These are phyloP conservation scores for Istiophorus platypterus DNA, from an alignment of 2,113 vertebrate species.

Conservation along the genomic window DNA sequence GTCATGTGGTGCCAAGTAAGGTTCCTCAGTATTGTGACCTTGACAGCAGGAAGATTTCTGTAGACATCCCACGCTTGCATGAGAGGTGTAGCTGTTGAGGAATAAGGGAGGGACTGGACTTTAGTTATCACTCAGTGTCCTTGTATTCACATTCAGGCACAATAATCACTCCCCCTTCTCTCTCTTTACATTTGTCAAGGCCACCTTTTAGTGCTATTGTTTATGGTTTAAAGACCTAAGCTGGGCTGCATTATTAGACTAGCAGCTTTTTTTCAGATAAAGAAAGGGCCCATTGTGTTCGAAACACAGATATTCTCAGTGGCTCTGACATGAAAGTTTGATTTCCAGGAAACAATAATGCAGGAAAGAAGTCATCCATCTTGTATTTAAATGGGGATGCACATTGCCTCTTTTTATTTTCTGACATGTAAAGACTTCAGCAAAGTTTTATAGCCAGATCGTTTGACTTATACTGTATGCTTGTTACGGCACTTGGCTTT, in stretches of 20 bases:
- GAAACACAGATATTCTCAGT: constrained; percentile 40
- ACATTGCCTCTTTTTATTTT: constrained; percentile 23
- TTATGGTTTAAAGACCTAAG: constrained; percentile 63
- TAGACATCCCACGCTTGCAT: constrained; percentile 16
- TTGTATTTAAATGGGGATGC: constrained; percentile 53
- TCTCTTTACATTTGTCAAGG: constrained; percentile 60
- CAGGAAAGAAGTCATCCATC: constrained; percentile 58
- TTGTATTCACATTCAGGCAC: constrained; percentile 57
- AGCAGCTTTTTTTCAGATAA: constrained; percentile 57
- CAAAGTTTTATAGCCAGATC: constrained; percentile 42
- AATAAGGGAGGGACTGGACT: constrained; percentile 33
- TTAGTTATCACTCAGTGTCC: constrained; percentile 58
- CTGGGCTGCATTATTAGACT: constrained; percentile 60
- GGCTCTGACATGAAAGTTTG: constrained; percentile 49
- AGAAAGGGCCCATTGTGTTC: constrained; percentile 71
- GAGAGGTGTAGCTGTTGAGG: constrained; percentile 34
- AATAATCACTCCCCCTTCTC: constrained; percentile 38
- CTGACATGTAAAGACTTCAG: constrained; percentile 46
- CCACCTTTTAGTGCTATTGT: constrained; percentile 63
- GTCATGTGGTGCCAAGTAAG: background rate
- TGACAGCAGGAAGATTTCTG: constrained; percentile 37
- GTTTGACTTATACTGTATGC: constrained; percentile 44
- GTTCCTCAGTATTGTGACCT: constrained; percentile 32
- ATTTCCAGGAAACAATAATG: constrained; percentile 49
- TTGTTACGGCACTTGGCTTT: constrained; percentile 50